A percentile compares a stretch with the other conserved stretches of the same genome.
Conservation (phyloP, 2,888 invertebrate genomes). For the Chrysolina oricalcia region DNA sequence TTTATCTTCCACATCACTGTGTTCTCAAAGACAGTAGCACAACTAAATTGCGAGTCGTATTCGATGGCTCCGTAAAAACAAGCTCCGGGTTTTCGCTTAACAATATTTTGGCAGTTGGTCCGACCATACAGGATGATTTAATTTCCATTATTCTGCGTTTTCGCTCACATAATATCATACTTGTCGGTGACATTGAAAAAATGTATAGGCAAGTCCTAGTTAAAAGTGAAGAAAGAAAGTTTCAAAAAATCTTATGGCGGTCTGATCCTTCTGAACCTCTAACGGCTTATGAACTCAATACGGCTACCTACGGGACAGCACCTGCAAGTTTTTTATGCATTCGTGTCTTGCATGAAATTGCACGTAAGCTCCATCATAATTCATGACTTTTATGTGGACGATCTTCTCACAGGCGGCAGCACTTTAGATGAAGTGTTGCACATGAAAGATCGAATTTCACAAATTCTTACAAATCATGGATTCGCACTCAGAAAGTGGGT, state of each 20-base stretch:
- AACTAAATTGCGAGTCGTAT: too few relatives aligned
- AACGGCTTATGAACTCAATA: conserved; percentile 23
- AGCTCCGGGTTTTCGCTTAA: conserved; percentile 44
- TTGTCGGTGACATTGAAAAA: conserved; percentile 24
- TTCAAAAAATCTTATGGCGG: conserved; percentile 44
- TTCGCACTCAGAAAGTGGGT: conserved; percentile 15
- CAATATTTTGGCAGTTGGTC: conserved; percentile 40
- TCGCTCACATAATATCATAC: conserved; percentile 18
- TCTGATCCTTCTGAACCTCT: conserved; percentile 9
- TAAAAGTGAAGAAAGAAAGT: conserved; percentile 25
- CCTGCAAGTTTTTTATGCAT: conserved; percentile 36
- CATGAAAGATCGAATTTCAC: background rate
- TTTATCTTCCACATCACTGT: conserved; percentile 47
- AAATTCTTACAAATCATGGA: background rate
- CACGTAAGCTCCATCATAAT: background rate
- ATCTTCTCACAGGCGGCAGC: conserved; percentile 18
- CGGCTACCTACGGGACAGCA: conserved; percentile 41
- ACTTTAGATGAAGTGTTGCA: conserved; percentile 14
- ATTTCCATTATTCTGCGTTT: conserved; percentile 38
- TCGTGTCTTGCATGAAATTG: background rate
- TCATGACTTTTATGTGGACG: conserved; percentile 32
- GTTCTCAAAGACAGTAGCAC: conserved; percentile 42
- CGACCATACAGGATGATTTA: conserved; percentile 41
- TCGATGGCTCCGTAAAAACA: conserved; percentile 35
- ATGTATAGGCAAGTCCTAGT: conserved; percentile 39